Percentiles rank a stretch among this genome's conserved stretches.
These are phyloP conservation scores for Alloplasta piceator DNA, from an alignment of 2,888 invertebrate species.

Conservation along the genomic window DNA sequence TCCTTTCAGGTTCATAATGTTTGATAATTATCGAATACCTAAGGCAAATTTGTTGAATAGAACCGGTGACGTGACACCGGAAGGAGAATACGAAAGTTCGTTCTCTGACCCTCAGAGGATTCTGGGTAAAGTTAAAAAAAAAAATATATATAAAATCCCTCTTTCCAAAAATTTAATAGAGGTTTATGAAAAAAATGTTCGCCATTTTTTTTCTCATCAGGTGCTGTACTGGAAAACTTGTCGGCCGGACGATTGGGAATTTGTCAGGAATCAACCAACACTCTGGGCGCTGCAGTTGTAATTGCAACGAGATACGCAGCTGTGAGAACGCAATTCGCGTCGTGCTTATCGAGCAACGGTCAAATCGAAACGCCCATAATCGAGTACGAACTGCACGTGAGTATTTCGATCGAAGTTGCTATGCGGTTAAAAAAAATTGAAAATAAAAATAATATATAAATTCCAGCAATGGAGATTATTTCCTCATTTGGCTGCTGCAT, in stretches of 20 bases:
- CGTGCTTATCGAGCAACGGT: constrained; percentile 71
- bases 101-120: constrained; percentile 94
- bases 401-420: constrained; percentile 70
- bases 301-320: constrained; percentile 93
- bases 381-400: constrained; percentile 93
- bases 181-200: too few relatives aligned
- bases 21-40: constrained; percentile 94
- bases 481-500: constrained; percentile 89
- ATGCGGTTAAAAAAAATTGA: not conserved
- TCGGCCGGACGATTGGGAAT: constrained; percentile 93
- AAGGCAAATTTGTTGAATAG: constrained; percentile 93
- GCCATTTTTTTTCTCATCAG: constrained; percentile 66
- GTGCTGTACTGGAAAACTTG: constrained; percentile 93
- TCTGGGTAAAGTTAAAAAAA: constrained; percentile 85
- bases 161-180: too few relatives aligned
- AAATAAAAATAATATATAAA: not conserved
- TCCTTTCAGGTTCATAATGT: constrained; percentile 90
- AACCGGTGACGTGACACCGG: constrained; percentile 94
- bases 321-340: constrained; percentile 90
- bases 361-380: constrained; percentile 89
- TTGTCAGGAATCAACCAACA: constrained; percentile 87
- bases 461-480: constrained; percentile 92
- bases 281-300: constrained; percentile 89
- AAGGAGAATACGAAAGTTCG: constrained; percentile 95
- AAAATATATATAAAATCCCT: not conserved